Evolutionary conservation across 2,888 invertebrate genomes (phyloP), one percentile per base, ranked within the genome.

Genomic region (Nomada flava): DNA sequence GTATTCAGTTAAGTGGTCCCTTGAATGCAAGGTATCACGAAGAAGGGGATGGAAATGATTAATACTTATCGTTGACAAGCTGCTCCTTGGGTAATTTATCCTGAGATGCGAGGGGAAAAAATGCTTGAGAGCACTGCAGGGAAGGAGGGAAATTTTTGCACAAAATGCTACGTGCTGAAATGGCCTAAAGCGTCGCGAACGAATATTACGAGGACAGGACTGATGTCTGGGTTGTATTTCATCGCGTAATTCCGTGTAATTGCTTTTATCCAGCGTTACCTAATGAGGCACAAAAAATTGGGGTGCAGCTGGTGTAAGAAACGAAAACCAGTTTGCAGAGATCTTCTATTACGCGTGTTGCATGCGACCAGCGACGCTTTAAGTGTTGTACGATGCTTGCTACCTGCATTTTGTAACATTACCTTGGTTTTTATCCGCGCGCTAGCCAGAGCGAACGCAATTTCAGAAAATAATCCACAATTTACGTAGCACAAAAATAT

Each of bases 251-350:
- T 82, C 77, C 79, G 72, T 81, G 86, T 91, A 91, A 91, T 91
- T 91, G 88, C 88, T 80, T 86, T 89, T 89, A 90, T 85, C 86
- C 79, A 82, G 85, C 82, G 85, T 89, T 87, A 85, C 85, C 84
- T 89, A 88, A 91, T 90, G 87, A 90, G 88, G 85, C 86, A 72
- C 69, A 87, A 89, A 87, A 89, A 79, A 78, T 76, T 63, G 2
- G 57, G 50, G 42, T 23, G 65, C 76, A 73, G 79, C 75, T 72
- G 81, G 53, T 18, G 23, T 18, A 72, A 68, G 69, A 75, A 20
- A 73, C 63, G 69, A 81, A 76, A 88, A 88, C 83, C 86, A 86
- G 88, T 86, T 86, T 85, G 9, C 63, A 11, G 69, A 55, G 74
- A 77, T 82, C 63, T 71, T 63, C 70, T 69, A 75, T 80, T 85